These are phyloP conservation scores for Remorina albescens DNA, from an alignment of 2,797 vertebrate species.

Conservation along the genomic window DNA sequence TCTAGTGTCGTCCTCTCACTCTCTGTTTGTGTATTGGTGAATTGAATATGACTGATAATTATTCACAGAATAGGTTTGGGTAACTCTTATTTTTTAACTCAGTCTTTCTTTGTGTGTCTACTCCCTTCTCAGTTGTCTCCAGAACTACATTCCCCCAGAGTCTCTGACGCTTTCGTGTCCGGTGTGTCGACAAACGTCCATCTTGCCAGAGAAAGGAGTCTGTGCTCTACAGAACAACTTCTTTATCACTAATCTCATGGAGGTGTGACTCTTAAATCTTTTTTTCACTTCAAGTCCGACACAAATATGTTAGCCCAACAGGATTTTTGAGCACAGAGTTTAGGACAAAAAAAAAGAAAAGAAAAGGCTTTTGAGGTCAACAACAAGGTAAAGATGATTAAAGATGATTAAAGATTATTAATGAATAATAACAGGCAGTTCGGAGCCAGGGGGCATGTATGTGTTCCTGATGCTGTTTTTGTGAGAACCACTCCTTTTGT, in stretches of 20 bases:
- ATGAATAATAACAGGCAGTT: neutral
- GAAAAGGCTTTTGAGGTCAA: neutral
- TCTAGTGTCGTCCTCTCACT: neutral
- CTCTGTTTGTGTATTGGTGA: neutral
- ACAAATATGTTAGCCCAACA: neutral
- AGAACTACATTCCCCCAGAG: constrained; percentile 97
- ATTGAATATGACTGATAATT: neutral
- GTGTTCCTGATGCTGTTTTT: constrained; percentile 26
- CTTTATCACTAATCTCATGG: constrained; percentile 98
- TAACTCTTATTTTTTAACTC: constrained; percentile 2
- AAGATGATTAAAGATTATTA: neutral
- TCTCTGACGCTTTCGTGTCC: constrained; percentile 96
- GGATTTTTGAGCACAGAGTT: neutral
- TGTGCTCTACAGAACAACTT: constrained; percentile 95
- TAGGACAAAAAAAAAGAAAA: constrained; percentile 3
- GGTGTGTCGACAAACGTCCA: constrained; percentile 96
- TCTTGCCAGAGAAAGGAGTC: constrained; percentile 94
- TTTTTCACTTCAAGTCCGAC: neutral
- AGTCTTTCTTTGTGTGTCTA: neutral
- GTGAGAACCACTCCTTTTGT: constrained; percentile 13
- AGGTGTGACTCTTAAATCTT: constrained; percentile 71
- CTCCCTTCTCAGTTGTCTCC: constrained; percentile 88
- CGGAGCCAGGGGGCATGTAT: neutral
- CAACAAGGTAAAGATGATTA: too few relatives aligned
- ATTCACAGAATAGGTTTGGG: neutral